Percentiles rank a stretch among this genome's conserved stretches.
Evolutionary conservation across 2,797 vertebrate species (phyloP).

Genomic region (Mionectes olivaceus): DNA sequence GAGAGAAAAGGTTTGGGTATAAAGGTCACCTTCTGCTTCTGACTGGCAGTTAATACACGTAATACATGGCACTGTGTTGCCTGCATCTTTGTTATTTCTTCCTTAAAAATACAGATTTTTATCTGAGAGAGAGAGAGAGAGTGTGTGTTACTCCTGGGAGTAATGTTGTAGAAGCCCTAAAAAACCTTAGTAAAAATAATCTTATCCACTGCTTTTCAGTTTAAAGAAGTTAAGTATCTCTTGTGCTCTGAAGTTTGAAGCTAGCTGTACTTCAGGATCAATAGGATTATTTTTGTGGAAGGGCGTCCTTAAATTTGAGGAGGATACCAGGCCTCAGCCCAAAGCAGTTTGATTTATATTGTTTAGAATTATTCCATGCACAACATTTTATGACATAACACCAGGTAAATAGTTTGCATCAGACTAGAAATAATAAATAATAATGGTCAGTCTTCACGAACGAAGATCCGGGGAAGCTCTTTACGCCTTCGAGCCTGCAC

Average conservation of each 20-base stretch:
- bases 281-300: background rate
- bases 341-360: slow-evolving; percentile 12
- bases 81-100: slow-evolving; percentile 5
- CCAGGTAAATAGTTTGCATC: background rate
- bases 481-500: no score
- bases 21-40: background rate
- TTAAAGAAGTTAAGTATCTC: background rate
- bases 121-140: background rate
- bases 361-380: background rate
- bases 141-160: background rate
- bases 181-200: background rate
- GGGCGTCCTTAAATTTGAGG: background rate
- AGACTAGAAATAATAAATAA: background rate
- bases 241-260: background rate
- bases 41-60: background rate
- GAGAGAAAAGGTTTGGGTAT: background rate
- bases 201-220: background rate
- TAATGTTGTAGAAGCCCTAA: background rate
- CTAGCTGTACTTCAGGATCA: background rate
- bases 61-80: background rate
- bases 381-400: background rate
- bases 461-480: no score
- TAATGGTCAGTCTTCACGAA: no score
- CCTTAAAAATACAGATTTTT: slow-evolving; percentile 5
- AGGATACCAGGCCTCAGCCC: background rate